Evolutionary conservation across 1,140 invertebrate genomes (phyloP).

Genomic region (Penaeus indicus): DNA sequence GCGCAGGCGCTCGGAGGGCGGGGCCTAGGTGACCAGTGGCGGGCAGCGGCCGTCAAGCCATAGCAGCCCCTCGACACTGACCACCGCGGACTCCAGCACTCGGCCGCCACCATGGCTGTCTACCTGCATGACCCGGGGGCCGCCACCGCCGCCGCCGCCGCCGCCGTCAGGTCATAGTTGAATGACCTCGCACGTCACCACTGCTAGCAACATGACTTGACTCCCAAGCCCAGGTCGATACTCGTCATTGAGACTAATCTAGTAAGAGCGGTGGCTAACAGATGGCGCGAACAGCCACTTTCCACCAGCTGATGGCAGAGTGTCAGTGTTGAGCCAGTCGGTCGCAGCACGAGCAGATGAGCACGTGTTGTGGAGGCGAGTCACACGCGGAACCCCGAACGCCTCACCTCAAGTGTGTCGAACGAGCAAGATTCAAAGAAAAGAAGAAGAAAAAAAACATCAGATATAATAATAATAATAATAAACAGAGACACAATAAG

Average conservation of each 20-base stretch:
- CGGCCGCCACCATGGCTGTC: conserved; percentile 51
- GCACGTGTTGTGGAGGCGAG: conserved; percentile 17
- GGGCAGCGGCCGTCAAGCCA: conserved; percentile 46
- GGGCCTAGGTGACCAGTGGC: conserved; percentile 39
- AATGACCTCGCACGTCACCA: conserved; percentile 52
- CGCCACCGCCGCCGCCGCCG: not conserved
- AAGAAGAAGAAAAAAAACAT: not conserved
- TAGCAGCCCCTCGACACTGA: conserved; percentile 52
- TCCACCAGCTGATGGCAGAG: conserved; percentile 9
- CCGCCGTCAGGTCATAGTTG: conserved; percentile 51
- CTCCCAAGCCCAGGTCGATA: conserved; percentile 46
- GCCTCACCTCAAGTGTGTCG: not conserved
- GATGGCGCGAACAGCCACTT: conserved; percentile 56
- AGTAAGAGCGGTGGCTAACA: conserved; percentile 49
- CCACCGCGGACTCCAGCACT: conserved; percentile 51
- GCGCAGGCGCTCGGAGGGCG: conserved; percentile 34
- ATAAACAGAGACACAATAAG: too few species aligned
- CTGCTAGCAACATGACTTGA: conserved; percentile 56
- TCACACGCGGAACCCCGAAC: not conserved
- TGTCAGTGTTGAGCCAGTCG: conserved; percentile 26
- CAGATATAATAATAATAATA: too few species aligned
- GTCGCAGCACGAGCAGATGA: not conserved
- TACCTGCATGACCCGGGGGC: conserved; percentile 45
- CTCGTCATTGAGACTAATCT: conserved; percentile 55
- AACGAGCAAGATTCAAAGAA: not conserved